Evolutionary conservation across 37 sponge, comb jelly and placozoan species (phyloP).

Genomic region (Ephydatia muelleri): DNA sequence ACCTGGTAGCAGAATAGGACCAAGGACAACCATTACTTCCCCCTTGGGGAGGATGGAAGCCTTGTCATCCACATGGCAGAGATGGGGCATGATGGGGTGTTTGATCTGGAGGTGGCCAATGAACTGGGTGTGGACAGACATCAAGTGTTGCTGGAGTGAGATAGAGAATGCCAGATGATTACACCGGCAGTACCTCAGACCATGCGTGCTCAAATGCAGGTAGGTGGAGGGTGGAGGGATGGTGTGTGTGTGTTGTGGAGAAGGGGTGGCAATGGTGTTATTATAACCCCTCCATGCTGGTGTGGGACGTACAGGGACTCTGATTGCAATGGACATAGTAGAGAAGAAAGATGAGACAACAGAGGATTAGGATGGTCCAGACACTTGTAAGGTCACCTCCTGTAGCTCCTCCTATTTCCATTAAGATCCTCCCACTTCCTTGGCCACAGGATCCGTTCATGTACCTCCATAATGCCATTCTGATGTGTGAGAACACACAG

Average conservation of each 20-base stretch:
- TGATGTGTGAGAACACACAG: constrained; percentile 57
- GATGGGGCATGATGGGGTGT: constrained; percentile 31
- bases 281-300: constrained; percentile 64
- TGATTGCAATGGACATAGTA: constrained; percentile 66
- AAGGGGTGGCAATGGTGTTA: neutral
- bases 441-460: constrained; percentile 51
- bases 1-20: constrained; percentile 35
- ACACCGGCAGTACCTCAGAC: constrained; percentile 25
- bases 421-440: neutral
- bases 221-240: neutral
- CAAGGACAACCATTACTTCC: constrained; percentile 29
- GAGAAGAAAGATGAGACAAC: constrained; percentile 43
- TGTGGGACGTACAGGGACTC: constrained; percentile 78
- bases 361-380: constrained; percentile 78
- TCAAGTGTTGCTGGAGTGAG: neutral
- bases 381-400: constrained; percentile 44
- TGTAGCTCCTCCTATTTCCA: too few species aligned
- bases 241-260: too few species aligned
- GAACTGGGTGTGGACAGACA: neutral
- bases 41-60: constrained; percentile 26
- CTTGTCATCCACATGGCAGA: constrained; percentile 35
- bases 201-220: constrained; percentile 63
- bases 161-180: neutral
- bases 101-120: constrained; percentile 41
- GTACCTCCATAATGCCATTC: constrained; percentile 62